Conservation (phyloP, 2,797 vertebrate species). For the Myiotriccus ornatus region DNA sequence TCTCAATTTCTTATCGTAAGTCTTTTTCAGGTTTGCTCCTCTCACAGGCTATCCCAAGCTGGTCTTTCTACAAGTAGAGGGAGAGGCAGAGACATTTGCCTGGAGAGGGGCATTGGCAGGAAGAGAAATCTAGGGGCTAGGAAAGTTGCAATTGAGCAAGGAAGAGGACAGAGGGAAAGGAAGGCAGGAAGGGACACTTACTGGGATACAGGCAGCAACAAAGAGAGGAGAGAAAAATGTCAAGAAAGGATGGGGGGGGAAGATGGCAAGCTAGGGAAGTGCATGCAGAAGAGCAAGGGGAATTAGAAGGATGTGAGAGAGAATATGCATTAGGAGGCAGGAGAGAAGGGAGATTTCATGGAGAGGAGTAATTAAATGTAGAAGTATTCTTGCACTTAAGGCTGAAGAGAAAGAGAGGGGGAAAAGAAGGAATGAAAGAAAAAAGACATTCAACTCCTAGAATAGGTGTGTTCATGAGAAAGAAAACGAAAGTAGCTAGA, state of each 20-base stretch:
- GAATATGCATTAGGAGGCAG: not conserved
- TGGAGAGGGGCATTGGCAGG: not conserved
- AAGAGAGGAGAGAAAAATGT: not conserved
- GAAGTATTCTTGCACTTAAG: not conserved
- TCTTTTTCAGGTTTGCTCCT: not conserved
- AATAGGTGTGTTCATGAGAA: not conserved
- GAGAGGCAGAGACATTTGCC: not conserved
- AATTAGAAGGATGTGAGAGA: not conserved
- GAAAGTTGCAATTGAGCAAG: not conserved
- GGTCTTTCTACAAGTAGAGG: not conserved
- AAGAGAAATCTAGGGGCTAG: not conserved
- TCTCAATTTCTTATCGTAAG: not conserved
- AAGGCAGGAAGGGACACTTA: not conserved
- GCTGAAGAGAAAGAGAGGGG: not conserved
- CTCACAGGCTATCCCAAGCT: not conserved
- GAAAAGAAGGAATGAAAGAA: not conserved
- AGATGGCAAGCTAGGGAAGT: not conserved
- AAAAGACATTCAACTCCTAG: not conserved
- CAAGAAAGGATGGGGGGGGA: not conserved
- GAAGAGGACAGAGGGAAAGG: not conserved
- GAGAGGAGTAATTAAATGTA: not conserved
- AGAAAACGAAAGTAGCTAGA: not conserved
- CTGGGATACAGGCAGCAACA: not conserved
- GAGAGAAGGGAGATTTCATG: not conserved
- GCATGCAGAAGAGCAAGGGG: fast-evolving